Conservation (phyloP, 2,113 vertebrate genomes). For the Empidonax traillii region DNA sequence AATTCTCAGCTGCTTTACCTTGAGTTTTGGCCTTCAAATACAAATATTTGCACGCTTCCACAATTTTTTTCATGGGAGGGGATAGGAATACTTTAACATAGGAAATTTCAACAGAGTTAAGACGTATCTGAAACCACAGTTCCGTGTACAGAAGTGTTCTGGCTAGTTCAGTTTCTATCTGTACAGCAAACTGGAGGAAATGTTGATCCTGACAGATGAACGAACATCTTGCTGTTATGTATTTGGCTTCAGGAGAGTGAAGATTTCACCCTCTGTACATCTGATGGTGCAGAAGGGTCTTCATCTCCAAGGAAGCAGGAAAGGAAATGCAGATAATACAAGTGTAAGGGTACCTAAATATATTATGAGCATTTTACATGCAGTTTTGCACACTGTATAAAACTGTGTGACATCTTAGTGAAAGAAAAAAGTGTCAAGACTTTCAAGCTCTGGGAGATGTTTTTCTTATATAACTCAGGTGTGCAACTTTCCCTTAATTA, state of each 20-base stretch:
- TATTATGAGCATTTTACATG: not conserved
- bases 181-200: not conserved
- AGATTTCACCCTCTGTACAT: not conserved
- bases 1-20: not conserved
- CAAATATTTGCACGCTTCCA: not conserved
- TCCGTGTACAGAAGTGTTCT: not conserved
- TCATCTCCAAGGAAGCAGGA: not conserved
- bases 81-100: not conserved
- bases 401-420: not conserved
- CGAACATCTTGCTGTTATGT: not conserved
- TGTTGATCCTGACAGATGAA: not conserved
- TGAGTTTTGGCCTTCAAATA: not conserved
- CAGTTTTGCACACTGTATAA: not conserved
- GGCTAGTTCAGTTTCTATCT: not conserved
- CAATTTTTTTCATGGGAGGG: not conserved
- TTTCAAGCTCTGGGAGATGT: not conserved
- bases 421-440: not conserved
- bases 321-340: not conserved
- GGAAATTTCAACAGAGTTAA: not conserved
- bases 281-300: not conserved
- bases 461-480: not conserved
- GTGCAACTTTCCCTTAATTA: not conserved
- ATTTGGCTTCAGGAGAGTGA: not conserved
- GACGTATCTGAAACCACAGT: not conserved
- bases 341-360: not conserved